Evolutionary conservation across 2,888 invertebrate genomes (phyloP), one percentile per base, ranked within the genome.

Genomic region (Odontomyia ornata): DNA sequence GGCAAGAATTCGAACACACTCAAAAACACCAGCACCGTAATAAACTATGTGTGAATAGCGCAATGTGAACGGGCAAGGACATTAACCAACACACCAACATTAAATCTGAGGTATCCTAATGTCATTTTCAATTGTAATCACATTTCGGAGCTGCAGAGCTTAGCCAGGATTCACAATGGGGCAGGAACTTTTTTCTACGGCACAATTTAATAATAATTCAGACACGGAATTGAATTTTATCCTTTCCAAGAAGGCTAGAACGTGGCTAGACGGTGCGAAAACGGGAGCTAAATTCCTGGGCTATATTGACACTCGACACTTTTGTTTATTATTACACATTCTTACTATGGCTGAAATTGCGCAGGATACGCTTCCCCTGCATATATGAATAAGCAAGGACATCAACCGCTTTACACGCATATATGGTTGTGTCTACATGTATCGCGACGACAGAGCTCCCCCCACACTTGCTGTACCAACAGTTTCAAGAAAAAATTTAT

Each of bases 261-360:
- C 36, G 36, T 9, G 36, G 36, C 36, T 36, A 36, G 36, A 36
- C 36, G 9, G 36, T 36, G 5, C 9, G 36, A 9, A 9, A 9
- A 9, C 36, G 5, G 36, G 36, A 36, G 36, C 36, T 52, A 18
- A 9, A 15, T 52, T 18, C 52, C 18, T 52, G 52, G 18, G 15
- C 15, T 52, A 15, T 67, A 57, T 60, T 57, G 21, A 57, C 57
- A 36, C 60, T 25, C 73, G 69, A 47, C 73, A 21, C 57, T 36
- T 30, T 73, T 73, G 73, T 73, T 73, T 73, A 73, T 73, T 57
- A 57, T 57, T 73, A 57, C 73, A 57, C 73, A 60, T 57, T 27
- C 60, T 57, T 73, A 73, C 60, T 30, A 73, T 43, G 5, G 15
- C 7, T n/a, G 7, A 21, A 21, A 56, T 18, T 60, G 73, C 73